Conservation (phyloP, 2,888 invertebrate genomes). For the Colletes collaris region DNA sequence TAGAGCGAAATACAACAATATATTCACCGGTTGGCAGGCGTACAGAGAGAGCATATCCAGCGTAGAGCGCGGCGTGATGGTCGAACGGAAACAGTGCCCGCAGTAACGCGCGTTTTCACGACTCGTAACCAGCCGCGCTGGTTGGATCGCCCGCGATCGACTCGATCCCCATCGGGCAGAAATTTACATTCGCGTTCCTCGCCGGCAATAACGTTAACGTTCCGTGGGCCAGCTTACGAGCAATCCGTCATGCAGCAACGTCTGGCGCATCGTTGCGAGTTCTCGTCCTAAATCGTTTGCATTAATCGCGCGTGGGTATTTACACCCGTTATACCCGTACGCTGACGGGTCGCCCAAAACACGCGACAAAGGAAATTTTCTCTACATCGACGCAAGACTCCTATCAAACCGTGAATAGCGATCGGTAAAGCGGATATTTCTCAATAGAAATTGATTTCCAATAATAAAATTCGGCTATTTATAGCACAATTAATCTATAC, state of each 20-base stretch:
- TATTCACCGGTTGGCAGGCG: slow-evolving; percentile 11
- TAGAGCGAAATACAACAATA: slow-evolving; percentile 20
- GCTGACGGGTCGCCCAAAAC: slow-evolving; percentile 13
- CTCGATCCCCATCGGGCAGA: slow-evolving; percentile 40
- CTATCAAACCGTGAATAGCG: too few species aligned
- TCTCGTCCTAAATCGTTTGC: slow-evolving; percentile 62
- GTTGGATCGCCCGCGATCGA: slow-evolving; percentile 28
- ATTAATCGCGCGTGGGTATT: slow-evolving; percentile 64
- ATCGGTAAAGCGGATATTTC: too few species aligned
- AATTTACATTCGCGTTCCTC: slow-evolving; percentile 46
- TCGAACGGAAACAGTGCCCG: slow-evolving; percentile 29
- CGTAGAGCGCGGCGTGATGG: not conserved
- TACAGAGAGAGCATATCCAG: not conserved
- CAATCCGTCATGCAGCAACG: slow-evolving; percentile 54
- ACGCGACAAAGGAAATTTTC: not conserved
- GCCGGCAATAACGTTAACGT: too few species aligned
- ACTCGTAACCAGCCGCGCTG: slow-evolving; percentile 40
- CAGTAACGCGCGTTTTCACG: slow-evolving; percentile 51
- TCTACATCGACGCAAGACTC: too few species aligned
- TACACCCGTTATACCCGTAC: slow-evolving; percentile 63
- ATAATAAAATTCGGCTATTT: too few species aligned
- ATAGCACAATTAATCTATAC: too few species aligned
- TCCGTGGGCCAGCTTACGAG: not conserved
- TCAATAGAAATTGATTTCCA: too few species aligned
- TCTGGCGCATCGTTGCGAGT: slow-evolving; percentile 52